A percentile compares a stretch with the other conserved stretches of the same genome.
Conservation (phyloP, 2,888 invertebrate species). For the Zygaena filipendulae region DNA sequence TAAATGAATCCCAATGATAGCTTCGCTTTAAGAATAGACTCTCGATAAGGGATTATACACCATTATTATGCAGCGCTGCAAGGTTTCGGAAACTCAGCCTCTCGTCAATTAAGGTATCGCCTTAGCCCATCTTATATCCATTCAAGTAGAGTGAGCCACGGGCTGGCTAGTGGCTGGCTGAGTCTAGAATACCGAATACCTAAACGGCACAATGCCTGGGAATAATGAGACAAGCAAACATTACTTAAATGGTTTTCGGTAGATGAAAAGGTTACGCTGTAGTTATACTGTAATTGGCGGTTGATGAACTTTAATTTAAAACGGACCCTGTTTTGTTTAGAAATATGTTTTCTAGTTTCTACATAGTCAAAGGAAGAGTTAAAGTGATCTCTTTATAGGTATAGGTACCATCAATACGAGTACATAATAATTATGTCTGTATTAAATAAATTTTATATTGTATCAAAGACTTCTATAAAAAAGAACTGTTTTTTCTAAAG, state of each 20-base stretch:
- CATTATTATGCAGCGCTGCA: conserved; percentile 62
- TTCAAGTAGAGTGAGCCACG: conserved; percentile 26
- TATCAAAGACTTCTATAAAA: no score
- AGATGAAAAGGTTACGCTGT: conserved; percentile 30
- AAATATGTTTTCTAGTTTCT: no score
- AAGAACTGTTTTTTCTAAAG: no score
- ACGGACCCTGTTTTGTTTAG: no score
- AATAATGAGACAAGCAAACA: conserved; percentile 50
- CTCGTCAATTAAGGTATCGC: conserved; percentile 67
- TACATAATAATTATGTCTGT: no score
- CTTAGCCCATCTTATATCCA: conserved; percentile 50
- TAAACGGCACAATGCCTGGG: conserved; percentile 50
- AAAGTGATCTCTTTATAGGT: no score
- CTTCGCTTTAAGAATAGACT: conserved; percentile 37
- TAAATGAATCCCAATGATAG: no score
- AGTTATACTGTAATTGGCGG: conserved; percentile 28
- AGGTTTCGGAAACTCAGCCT: conserved; percentile 60
- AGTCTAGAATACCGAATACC: conserved; percentile 27
- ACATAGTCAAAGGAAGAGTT: no score
- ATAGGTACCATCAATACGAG: no score
- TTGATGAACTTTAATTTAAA: no score
- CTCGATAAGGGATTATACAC: conserved; percentile 59
- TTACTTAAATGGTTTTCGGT: conserved; percentile 43
- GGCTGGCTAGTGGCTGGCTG: no score
- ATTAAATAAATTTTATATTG: no score